phyloP scores from a whole-genome alignment of 2,113 vertebrate species.

The Plecturocebus donacophilus region DNA sequence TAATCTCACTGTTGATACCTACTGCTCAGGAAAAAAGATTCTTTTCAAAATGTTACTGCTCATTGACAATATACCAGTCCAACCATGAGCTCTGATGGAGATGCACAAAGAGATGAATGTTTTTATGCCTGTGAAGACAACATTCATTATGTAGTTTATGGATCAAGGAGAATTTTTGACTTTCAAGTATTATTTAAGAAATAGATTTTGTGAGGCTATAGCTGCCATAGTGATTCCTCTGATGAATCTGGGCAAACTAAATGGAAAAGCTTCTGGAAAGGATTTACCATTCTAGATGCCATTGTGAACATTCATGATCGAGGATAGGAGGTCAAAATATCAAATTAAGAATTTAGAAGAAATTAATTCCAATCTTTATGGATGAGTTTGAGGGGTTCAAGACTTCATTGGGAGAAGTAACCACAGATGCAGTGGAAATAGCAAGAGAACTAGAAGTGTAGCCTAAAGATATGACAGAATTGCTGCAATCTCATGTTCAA shows the following conservation, averaged over 20 bases:
- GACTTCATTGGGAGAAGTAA: neutral
- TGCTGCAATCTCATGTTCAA: neutral
- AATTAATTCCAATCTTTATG: neutral
- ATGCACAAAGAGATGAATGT: neutral
- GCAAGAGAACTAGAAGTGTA: neutral
- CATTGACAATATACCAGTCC: neutral
- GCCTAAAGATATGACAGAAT: neutral
- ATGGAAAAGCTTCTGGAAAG: neutral
- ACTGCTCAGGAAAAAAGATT: neutral
- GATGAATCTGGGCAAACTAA: neutral
- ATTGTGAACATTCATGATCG: neutral
- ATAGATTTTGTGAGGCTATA: neutral
- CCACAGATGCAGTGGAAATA: neutral
- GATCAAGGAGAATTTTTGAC: neutral
- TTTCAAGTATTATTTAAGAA: neutral
- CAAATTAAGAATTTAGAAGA: neutral
- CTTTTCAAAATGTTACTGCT: neutral
- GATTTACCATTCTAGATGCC: neutral
- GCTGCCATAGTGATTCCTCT: neutral
- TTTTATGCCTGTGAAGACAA: neutral
- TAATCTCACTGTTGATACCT: neutral
- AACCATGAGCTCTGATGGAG: neutral
- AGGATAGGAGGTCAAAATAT: neutral
- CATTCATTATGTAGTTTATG: neutral
- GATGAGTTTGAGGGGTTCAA: neutral